A percentile compares a stretch with the other conserved stretches of the same genome.
phyloP scores from a whole-genome alignment of 2,888 invertebrate genomes.

The Neuroscelio doddi region DNA sequence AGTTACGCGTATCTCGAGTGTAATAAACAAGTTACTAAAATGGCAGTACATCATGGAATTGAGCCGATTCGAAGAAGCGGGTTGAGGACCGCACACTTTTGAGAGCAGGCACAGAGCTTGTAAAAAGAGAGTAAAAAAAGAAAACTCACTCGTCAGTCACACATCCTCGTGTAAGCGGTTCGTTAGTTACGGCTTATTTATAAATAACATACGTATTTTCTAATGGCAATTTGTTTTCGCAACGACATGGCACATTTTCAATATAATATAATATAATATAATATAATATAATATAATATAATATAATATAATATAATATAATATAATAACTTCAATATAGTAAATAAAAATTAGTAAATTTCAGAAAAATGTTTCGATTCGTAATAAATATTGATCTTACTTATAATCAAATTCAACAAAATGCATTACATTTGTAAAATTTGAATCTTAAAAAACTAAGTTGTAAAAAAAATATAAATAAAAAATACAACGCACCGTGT shows the following conservation, averaged over 20 bases:
- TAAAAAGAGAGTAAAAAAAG: constrained; percentile 25
- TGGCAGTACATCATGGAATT: constrained; percentile 36
- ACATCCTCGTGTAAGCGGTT: constrained; percentile 12
- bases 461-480: background rate
- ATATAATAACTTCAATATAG: too few relatives aligned
- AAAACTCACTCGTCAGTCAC: constrained; percentile 9
- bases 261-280: too few relatives aligned
- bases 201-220: constrained; percentile 18
- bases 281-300: too few relatives aligned
- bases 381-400: too few relatives aligned
- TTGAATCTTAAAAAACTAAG: background rate
- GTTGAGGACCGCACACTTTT: constrained; percentile 7
- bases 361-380: too few relatives aligned
- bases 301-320: too few relatives aligned
- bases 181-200: constrained; percentile 9
- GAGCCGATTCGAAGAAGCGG: constrained; percentile 24
- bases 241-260: constrained; percentile 11
- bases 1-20: constrained; percentile 12
- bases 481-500: constrained; percentile 3
- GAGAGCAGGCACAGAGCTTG: constrained; percentile 8
- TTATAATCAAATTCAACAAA: too few relatives aligned
- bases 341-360: too few relatives aligned
- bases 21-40: constrained; percentile 23
- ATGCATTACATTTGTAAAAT: background rate
- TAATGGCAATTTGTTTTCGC: constrained; percentile 29